Base-by-base conservation (phyloP, 1,140 invertebrate genomes). In the Nephila pilipes region DNA sequence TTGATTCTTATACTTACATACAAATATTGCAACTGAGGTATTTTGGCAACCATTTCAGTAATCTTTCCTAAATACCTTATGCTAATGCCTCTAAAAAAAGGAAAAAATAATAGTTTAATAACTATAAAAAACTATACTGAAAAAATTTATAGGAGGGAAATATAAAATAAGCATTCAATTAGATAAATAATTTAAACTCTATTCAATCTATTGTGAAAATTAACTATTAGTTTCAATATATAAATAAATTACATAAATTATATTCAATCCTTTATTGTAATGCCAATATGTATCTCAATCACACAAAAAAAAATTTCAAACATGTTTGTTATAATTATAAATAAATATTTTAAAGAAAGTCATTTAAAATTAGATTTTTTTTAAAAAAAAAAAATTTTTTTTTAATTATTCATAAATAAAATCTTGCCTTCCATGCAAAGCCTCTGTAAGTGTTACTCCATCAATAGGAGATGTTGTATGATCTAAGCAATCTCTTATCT, bases 21-120 rank as follows among this genome's bases (percentile, higher is more conserved):
- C 18, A 96, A 96, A 96, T 99, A 99, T 94, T 97, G 97, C 32
- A 99, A 96, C 93, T 97, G 97, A 85, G 97, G 97, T 94, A 98
- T 97, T 95, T 97, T 97, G 0, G 96, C 95, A 60, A 99, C 95
- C 95, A 98, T 97, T 85, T 97, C 96, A 22, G 97, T 97, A 32
- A 99, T 97, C 96, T 98, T 97, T 46, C 99, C 99, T 85, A 99
- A 96, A 95, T 99, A 99, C 55, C 99, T 97, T 90, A 99, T 97
- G 95, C 99, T 99, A 94, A 99, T 99, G 89, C 99, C 99, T 94
- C 98, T 94, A 22, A 69, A 93, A 92, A 81, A 10, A 69, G 55
- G 32, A 29, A 65, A 55, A n/a, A 25, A n/a, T 10, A 65, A 63
- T 63, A 4, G 12, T n/a, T 65, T 65, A 25, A 65, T n/a, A n/a